Base-by-base conservation (phyloP, 64 coral and sea anemone genomes). In the Orbicella faveolata region DNA sequence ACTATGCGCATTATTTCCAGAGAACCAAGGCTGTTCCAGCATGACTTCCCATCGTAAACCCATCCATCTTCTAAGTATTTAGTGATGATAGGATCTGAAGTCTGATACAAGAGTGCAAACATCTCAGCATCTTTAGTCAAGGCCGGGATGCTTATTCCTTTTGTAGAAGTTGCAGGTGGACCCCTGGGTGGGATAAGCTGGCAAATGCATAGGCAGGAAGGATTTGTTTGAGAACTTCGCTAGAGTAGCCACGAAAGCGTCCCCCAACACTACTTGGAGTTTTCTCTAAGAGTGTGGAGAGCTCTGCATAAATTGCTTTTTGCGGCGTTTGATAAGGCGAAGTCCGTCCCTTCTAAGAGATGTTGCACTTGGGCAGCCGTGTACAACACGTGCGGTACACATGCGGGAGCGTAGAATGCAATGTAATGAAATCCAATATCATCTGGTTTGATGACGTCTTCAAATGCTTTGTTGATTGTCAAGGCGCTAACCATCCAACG, bases 391-490 rank as follows among this genome's bases (percentile, higher is more conserved):
- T 69, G 51, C 19, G 92, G 79, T 15, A 74, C 69, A 36, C 89
- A 94, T 0, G 67, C 92, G 35, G 87, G 75, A 1, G 77, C 92
- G 73, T 94, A 94, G 30, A 94, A 94, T 21, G 86, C 74, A 48
- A 78, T 80, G 79, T 94, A 87, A 62, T 94, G 92, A 68, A 94
- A 89, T 63, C 66, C 80, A 17, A 87, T 89, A 18, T 76, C 89
- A 53, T 94, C 92, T 5, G 92, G 92, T 76, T 94, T 94, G 69
- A 89, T 61, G 1, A 94, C n/a, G 14, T 87, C 87, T 5, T 79
- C 86, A 4, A 94, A 61, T 13, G 67, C 92, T 68, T 89, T 89
- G 57, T 89, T 94, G 55, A 94, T 75, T 34, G 54, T 84, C 78
- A 94, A n/a, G 16, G 73, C 39, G 21, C 84, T 75, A 5, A 78